These are phyloP conservation scores for Natrix natrix DNA, from an alignment of 2,797 vertebrate genomes.

Conservation along the genomic window DNA sequence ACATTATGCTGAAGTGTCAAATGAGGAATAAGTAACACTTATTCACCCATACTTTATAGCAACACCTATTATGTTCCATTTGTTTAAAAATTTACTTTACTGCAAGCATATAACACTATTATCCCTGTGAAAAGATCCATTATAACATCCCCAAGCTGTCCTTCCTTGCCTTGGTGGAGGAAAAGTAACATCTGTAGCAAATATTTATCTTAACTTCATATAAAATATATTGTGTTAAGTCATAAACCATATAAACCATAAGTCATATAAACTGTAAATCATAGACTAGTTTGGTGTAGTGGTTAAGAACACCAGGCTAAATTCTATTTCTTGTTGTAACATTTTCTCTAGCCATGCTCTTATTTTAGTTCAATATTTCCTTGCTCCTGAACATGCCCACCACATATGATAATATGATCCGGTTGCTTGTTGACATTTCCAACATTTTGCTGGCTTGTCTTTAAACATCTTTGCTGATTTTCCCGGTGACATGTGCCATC, in stretches of 20 bases:
- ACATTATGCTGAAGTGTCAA: too few relatives aligned
- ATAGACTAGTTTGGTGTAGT: neutral
- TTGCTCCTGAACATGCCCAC: too few relatives aligned
- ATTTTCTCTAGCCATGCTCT: too few relatives aligned
- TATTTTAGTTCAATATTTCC: too few relatives aligned
- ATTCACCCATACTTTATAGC: too few relatives aligned
- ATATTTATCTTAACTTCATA: neutral
- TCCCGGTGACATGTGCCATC: too few relatives aligned
- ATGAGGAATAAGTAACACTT: neutral
- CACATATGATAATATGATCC: too few relatives aligned
- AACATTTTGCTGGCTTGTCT: too few relatives aligned
- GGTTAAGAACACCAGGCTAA: neutral
- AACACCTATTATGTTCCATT: neutral
- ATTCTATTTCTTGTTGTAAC: too few relatives aligned
- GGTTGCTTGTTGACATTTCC: too few relatives aligned
- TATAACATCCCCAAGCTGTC: neutral
- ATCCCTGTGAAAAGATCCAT: neutral
- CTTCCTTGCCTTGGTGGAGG: too few relatives aligned
- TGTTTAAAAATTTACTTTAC: neutral
- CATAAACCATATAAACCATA: neutral
- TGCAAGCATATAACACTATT: neutral
- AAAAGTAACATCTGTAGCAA: neutral
- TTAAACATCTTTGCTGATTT: too few relatives aligned
- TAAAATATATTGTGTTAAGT: neutral
- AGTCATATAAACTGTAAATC: neutral